Evolutionary conservation across 2,113 vertebrate genomes (phyloP).

Genomic region (Rana temporaria): DNA sequence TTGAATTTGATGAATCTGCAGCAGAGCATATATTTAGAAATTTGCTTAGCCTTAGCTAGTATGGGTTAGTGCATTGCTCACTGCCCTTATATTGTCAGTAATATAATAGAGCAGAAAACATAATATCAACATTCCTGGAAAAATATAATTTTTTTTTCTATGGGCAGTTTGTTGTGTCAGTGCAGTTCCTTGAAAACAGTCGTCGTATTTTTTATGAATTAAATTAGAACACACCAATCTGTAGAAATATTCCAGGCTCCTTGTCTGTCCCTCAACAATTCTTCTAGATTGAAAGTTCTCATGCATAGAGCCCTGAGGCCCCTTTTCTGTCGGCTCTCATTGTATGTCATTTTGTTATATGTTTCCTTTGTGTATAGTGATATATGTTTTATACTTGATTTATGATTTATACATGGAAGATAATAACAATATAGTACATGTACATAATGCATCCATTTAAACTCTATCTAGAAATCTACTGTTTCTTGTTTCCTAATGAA

Average conservation of each 20-base stretch:
- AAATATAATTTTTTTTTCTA: too few species aligned
- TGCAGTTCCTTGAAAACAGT: too few species aligned
- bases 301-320: neutral
- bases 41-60: too few species aligned
- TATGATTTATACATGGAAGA: conserved; percentile 8
- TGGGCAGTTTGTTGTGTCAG: too few species aligned
- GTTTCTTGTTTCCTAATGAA: too few species aligned
- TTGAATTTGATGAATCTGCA: too few species aligned
- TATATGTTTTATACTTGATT: conserved; percentile 9
- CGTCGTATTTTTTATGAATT: neutral
- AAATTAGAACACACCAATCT: neutral
- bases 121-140: too few species aligned
- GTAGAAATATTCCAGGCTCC: neutral
- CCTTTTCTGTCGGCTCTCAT: too few species aligned
- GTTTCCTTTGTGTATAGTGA: conserved; percentile 9
- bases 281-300: neutral
- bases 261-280: neutral
- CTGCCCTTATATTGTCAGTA: too few species aligned
- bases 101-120: too few species aligned
- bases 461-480: neutral
- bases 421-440: conserved; percentile 18
- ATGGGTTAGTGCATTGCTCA: too few species aligned
- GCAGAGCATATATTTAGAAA: too few species aligned
- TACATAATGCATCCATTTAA: neutral
- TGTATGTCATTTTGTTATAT: conserved; percentile 29